A percentile compares a stretch with the other conserved stretches of the same genome.
phyloP scores from a whole-genome alignment of 1,140 invertebrate species.

The Stegodyphus dumicola region DNA sequence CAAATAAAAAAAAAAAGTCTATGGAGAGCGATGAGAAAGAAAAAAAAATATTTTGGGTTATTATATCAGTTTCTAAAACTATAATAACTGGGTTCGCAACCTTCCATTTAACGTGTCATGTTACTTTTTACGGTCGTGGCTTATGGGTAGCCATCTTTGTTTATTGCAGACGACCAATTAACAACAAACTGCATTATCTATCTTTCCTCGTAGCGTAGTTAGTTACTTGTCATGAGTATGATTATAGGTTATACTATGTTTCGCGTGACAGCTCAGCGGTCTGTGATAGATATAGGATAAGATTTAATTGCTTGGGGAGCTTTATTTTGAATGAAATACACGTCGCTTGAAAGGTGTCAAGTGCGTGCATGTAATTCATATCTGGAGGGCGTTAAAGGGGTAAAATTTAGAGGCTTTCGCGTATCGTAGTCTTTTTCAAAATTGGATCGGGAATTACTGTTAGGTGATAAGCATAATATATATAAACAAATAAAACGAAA shows the following conservation, averaged over 20 bases:
- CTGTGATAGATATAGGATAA: neutral
- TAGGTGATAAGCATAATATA: too few species aligned
- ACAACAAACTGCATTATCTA: neutral
- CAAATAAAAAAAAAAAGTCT: neutral
- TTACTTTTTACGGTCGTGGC: neutral
- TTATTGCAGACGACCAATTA: neutral
- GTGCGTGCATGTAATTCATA: neutral
- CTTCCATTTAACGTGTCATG: neutral
- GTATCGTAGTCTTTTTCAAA: too few species aligned
- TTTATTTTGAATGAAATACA: neutral
- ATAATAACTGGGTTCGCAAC: neutral
- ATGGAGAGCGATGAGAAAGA: neutral
- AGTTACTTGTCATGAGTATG: neutral
- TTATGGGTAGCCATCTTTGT: neutral
- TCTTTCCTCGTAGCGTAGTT: neutral
- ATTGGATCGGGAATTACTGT: too few species aligned
- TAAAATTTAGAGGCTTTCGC: too few species aligned
- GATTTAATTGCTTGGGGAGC: neutral
- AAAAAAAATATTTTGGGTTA: neutral
- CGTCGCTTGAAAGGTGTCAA: neutral
- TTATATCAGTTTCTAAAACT: constrained; percentile 1
- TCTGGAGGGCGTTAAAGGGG: too few species aligned
- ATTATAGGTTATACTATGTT: neutral
- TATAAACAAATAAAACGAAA: too few species aligned
- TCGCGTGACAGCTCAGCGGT: neutral